These are phyloP conservation scores for Mythimna ferrago DNA, from an alignment of 2,888 invertebrate species.

Conservation along the genomic window DNA sequence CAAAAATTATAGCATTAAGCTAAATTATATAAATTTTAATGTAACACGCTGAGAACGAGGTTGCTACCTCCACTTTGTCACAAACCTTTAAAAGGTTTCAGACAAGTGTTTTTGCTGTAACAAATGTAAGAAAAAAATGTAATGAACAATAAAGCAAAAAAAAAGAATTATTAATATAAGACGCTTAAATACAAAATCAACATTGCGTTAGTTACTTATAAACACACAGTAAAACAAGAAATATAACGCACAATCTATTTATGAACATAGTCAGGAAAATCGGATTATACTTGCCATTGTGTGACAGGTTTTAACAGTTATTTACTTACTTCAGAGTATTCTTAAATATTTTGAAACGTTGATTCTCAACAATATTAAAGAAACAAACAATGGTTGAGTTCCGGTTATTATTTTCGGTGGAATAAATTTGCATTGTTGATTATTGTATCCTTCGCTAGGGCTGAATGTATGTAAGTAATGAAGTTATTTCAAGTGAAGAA, in stretches of 20 bases:
- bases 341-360: conserved; percentile 11
- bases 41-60: too few species aligned
- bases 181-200: conserved; percentile 4
- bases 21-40: too few species aligned
- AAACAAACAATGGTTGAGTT: neutral
- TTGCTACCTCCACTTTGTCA: too few species aligned
- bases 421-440: conserved; percentile 34
- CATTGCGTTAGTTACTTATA: neutral
- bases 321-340: neutral
- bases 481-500: conserved; percentile 23
- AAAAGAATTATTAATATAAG: neutral
- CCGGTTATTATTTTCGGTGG: conserved; percentile 13
- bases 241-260: neutral
- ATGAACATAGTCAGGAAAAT: conserved; percentile 9
- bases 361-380: conserved; percentile 8
- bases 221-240: neutral
- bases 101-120: too few species aligned
- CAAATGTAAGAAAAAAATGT: too few species aligned
- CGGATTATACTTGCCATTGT: conserved; percentile 20
- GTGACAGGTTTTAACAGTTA: neutral
- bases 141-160: too few species aligned
- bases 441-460: conserved; percentile 5
- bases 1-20: too few species aligned
- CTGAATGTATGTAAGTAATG: conserved; percentile 8
- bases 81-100: too few species aligned